These are phyloP conservation scores for Orcinus orca DNA, from an alignment of 2,113 vertebrate genomes.

Conservation along the genomic window DNA sequence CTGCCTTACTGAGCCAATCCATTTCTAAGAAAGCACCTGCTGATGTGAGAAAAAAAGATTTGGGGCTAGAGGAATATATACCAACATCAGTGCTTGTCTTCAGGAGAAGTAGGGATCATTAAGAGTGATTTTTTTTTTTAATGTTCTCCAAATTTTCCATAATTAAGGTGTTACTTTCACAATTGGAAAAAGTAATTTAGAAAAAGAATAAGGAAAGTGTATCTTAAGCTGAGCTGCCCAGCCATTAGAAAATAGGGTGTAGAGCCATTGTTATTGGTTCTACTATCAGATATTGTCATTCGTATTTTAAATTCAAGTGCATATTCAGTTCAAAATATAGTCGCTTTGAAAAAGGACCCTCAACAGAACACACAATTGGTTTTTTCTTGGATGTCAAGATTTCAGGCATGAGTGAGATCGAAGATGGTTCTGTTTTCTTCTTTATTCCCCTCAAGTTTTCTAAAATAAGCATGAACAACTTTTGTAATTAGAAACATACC, in stretches of 20 bases:
- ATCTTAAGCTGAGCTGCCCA: not conserved
- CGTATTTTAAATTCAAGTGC: slow-evolving; percentile 44
- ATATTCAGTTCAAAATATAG: slow-evolving; percentile 13
- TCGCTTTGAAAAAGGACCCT: slow-evolving; percentile 33
- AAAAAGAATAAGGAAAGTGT: not conserved
- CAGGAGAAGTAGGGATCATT: not conserved
- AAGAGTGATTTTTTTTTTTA: not conserved
- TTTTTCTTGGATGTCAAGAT: slow-evolving; percentile 50
- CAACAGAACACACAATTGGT: not conserved
- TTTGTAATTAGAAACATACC: slow-evolving; percentile 62
- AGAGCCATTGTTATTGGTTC: not conserved
- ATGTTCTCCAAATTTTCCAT: not conserved
- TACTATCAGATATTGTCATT: slow-evolving; percentile 7
- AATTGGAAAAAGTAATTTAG: not conserved
- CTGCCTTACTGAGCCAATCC: not conserved
- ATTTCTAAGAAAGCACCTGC: not conserved
- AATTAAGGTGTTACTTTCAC: not conserved
- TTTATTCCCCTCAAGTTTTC: slow-evolving; percentile 4
- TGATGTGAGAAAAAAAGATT: not conserved
- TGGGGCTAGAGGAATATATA: not conserved
- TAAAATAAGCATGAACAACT: slow-evolving; percentile 53
- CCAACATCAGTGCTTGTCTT: not conserved
- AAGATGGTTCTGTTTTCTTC: slow-evolving; percentile 39
- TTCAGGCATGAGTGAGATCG: not conserved
- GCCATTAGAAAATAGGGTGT: not conserved